phyloP scores from a whole-genome alignment of 2,113 vertebrate genomes.

The Cepphus grylle region DNA sequence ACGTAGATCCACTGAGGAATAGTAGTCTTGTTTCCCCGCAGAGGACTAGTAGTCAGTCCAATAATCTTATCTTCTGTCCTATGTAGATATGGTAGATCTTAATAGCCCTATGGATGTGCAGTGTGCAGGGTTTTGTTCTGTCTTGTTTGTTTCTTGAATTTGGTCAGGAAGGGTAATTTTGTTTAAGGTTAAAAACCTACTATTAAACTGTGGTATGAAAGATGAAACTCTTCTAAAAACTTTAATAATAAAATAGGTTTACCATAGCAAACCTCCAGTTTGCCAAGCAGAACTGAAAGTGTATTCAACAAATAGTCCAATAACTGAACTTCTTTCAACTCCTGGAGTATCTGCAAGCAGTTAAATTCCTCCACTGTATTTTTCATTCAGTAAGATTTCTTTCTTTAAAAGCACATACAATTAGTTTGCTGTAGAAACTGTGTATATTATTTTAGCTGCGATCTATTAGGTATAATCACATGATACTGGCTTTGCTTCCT shows the following conservation, averaged over 20 bases:
- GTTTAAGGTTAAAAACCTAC: background rate
- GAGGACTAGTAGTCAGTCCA: constrained; percentile 79
- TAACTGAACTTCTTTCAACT: background rate
- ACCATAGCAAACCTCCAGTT: background rate
- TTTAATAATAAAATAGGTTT: background rate
- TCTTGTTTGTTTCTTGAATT: constrained; percentile 37
- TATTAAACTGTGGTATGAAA: constrained; percentile 8
- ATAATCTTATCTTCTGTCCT: constrained; percentile 81
- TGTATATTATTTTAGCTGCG: background rate
- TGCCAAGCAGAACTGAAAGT: background rate
- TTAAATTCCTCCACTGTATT: background rate
- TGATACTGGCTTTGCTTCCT: background rate
- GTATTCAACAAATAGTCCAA: background rate
- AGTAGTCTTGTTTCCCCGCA: constrained; percentile 75
- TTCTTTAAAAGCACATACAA: background rate
- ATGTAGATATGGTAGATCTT: constrained; percentile 79
- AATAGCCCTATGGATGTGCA: constrained; percentile 76
- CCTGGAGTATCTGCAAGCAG: background rate
- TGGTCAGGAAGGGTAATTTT: constrained; percentile 5
- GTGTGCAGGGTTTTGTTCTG: constrained; percentile 56
- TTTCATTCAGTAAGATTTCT: background rate
- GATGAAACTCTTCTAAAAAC: background rate
- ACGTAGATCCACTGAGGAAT: constrained; percentile 75
- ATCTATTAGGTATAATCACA: background rate
- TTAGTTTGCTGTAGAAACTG: background rate